Evolutionary conservation across 2,888 invertebrate species (phyloP), one percentile per base, ranked within the genome.

Genomic region (Ptychoptera albimana): DNA sequence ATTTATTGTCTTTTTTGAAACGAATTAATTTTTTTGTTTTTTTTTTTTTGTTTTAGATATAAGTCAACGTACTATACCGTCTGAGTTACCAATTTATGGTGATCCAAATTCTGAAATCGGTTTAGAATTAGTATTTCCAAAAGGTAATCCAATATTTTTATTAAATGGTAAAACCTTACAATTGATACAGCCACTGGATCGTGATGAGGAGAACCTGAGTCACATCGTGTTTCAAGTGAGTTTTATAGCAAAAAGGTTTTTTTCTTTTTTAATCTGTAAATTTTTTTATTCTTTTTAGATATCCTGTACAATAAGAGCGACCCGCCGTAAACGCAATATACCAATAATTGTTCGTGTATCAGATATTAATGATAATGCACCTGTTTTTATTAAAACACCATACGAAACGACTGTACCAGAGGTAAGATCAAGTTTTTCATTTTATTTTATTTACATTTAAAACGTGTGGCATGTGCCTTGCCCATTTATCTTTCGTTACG

Each of bases 361-460:
- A 34, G 89, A 91, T 67, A 78, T 89, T 60, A 89, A 91, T 60
- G 89, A 91, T 66, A 91, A 91, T 66, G 77, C 82, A 43, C 89
- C 89, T 29, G 72, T 78, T 57, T 89, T 91, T 66, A 72, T 82
- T 59, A 82, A 82, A 58, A 79, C 80, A 47, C 86, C 88, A 39
- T 89, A 89, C 61, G 80, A 82, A 64, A 77, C 84, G 46, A 80
- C 75, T 49, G 82, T 89, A 51, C 80, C 88, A 30, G 89, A 91
- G 80, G 88, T 89, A 70, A 74, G 69, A 34, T 12, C 2, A 2
- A 7, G 8, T n/a, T n/a, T 7, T 34, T 34, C 10, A 7, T 34
- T 34, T 34, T 34, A 4, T 34, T 34, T n/a, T 23, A 23, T 23
- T 23, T 23, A 23, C 7, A 23, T 23, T 23, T 5, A 23, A 23